Evolutionary conservation across 2,113 vertebrate species (phyloP).

Genomic region (Myrmecophaga tridactyla): DNA sequence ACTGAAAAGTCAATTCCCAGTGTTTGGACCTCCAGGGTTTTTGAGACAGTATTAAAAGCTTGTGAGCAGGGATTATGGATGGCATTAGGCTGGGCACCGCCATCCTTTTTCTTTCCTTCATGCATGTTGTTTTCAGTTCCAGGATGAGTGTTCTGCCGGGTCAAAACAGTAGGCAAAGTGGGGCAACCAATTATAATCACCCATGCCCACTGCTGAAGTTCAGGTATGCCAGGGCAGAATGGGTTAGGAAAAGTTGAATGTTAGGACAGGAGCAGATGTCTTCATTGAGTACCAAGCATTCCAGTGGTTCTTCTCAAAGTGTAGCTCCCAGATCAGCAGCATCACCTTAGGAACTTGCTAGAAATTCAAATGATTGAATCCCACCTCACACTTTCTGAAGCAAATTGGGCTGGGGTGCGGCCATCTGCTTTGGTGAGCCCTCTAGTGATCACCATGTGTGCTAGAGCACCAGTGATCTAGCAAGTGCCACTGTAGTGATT

Average conservation of each 20-base stretch:
- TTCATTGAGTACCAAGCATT: background rate
- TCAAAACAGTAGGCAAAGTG: background rate
- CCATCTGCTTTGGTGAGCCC: background rate
- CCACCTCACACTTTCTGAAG: no score
- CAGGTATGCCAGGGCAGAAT: background rate
- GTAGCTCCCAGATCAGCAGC: background rate
- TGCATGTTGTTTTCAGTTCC: conserved; percentile 27
- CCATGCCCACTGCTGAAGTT: background rate
- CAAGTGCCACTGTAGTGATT: background rate
- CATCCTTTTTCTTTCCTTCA: conserved; percentile 39
- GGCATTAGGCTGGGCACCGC: conserved; percentile 27
- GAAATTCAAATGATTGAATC: background rate
- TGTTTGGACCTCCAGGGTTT: background rate
- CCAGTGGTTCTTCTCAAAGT: background rate
- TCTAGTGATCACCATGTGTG: fast-evolving
- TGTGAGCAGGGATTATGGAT: background rate
- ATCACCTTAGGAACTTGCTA: background rate
- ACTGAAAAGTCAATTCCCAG: background rate
- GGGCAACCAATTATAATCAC: background rate
- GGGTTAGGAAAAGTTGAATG: background rate
- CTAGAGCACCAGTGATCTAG: no score
- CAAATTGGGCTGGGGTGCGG: no score
- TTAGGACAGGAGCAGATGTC: background rate
- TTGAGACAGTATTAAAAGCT: conserved; percentile 65
- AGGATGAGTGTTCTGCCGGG: conserved; percentile 33